phyloP scores from a whole-genome alignment of 2,888 invertebrate species.

The Hydroisotoma schaefferi region DNA sequence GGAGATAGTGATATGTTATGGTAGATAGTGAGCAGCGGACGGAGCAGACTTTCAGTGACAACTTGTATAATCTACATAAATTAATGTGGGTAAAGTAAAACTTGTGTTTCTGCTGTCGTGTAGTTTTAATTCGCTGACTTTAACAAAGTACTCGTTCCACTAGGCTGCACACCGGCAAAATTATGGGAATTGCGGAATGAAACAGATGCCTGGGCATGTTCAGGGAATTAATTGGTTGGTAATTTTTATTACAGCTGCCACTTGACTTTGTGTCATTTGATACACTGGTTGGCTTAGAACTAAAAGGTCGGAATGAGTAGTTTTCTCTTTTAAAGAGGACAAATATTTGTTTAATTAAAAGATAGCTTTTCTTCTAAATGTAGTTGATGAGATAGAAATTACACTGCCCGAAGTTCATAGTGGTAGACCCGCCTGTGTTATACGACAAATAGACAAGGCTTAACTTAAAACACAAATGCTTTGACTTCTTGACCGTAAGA shows the following conservation, averaged over 20 bases:
- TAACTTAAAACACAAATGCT: background rate
- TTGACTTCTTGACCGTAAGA: background rate
- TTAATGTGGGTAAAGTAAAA: conserved; percentile 9
- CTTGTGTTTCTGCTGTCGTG: conserved; percentile 7
- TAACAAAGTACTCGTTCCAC: conserved; percentile 13
- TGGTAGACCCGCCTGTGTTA: background rate
- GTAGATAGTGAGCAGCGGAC: background rate
- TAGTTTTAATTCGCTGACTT: conserved; percentile 5
- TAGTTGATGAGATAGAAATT: too few relatives aligned
- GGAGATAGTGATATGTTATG: too few relatives aligned
- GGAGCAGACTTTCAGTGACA: conserved; percentile 14
- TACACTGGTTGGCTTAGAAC: background rate
- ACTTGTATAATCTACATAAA: conserved; percentile 18
- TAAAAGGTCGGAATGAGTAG: background rate
- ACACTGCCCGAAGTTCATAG: too few relatives aligned
- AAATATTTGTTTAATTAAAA: background rate
- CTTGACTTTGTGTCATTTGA: background rate
- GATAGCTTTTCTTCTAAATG: too few relatives aligned
- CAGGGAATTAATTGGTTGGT: conserved; percentile 13
- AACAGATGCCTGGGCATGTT: conserved; percentile 7
- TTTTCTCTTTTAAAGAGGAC: too few relatives aligned
- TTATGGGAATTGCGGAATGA: background rate
- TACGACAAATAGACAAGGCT: background rate
- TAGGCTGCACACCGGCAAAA: background rate
- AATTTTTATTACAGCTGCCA: conserved; percentile 13